Base-by-base conservation (phyloP, 2,888 invertebrate species). In the Eumerus sabulonum region DNA sequence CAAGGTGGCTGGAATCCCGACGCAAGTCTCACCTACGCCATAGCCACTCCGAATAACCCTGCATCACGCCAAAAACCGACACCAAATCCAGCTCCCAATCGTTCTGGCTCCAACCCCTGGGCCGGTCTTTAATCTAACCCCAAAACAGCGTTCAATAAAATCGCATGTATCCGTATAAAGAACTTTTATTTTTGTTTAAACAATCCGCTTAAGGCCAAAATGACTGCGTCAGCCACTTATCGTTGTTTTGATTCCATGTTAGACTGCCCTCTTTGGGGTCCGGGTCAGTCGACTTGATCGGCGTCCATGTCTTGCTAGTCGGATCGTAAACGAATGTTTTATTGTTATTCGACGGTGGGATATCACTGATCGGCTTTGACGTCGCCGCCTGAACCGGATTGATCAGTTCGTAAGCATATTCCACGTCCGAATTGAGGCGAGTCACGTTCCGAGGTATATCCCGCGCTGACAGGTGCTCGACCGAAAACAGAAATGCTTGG, bases 221-320 rank as follows among this genome's bases (percentile, higher is more conserved):
- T 9, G 70, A 59, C 48, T 83, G 73, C 16, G 87, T 87, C n/a
- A 87, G 71, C 86, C 86, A 87, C 60, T 87, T 87, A 82, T 87
- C 87, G 42, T 88, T 87, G 81, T 76, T 85, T 70, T 88, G 88
- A 82, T 88, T 88, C 87, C 87, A 87, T 9, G 85, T 16, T 1
- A 87, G 70, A 9, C 85, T 84, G 9, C 76, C 86, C 17, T 85
- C 85, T 4, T 76, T 81, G 1, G 87, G 85, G 50, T 77, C 81
- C 1, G 86, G 85, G 76, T 86, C 86, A 4, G 67, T 81, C 0
- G 83, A 74, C 9, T 83, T 84, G 0, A 87, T 62, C 27, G 72
- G 42, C 1, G 85, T 84, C 87, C 87, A 87, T n/a, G 83, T 83
- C 51, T 85, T 73, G 0, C 83, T 68, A 36, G 73, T 56, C 0